These are phyloP conservation scores for Zeugodacus cucurbitae DNA, from an alignment of 1,140 invertebrate genomes.

Conservation along the genomic window DNA sequence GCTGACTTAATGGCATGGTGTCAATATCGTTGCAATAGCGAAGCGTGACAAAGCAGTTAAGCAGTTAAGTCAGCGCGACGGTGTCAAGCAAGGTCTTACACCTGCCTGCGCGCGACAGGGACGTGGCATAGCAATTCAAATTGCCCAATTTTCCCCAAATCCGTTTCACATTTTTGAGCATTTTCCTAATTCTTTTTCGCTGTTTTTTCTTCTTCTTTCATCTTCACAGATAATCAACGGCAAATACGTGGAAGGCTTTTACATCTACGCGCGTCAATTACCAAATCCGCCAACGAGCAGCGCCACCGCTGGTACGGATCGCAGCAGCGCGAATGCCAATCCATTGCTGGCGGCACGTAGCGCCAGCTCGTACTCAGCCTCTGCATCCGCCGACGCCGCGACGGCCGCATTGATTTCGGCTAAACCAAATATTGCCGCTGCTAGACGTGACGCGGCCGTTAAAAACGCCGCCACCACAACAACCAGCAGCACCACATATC, in stretches of 20 bases:
- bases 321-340: conserved; percentile 54
- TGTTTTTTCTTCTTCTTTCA: neutral
- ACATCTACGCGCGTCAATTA: conserved; percentile 69
- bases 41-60: neutral
- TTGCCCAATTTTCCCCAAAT: conserved; percentile 8
- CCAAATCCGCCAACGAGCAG: conserved; percentile 50
- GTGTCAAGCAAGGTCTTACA: neutral
- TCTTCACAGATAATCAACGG: conserved; percentile 69
- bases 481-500: conserved; percentile 67
- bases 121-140: neutral
- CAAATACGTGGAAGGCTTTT: conserved; percentile 75
- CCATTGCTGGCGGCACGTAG: conserved; percentile 50
- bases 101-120: neutral
- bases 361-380: conserved; percentile 30
- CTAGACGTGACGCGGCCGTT: conserved; percentile 59
- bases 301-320: neutral
- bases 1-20: neutral
- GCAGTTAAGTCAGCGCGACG: neutral
- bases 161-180: neutral
- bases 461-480: conserved; percentile 39
- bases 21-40: neutral
- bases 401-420: conserved; percentile 64
- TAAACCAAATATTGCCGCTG: conserved; percentile 64
- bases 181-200: neutral
- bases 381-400: conserved; percentile 51